Percentiles rank a stretch among this genome's conserved stretches.
phyloP scores from a whole-genome alignment of 2,888 invertebrate species.

The Folsomia manolachei region DNA sequence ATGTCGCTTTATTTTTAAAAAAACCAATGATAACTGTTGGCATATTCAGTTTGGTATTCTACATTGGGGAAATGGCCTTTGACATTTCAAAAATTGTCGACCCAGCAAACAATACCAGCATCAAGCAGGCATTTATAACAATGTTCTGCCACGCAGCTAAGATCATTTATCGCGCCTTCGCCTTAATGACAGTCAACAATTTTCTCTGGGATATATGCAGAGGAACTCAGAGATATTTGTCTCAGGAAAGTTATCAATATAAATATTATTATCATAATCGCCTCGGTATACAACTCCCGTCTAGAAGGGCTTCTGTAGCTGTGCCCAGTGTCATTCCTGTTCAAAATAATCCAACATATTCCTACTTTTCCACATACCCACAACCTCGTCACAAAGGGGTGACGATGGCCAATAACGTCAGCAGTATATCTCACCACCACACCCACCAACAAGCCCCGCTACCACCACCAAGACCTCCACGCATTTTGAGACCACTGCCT shows the following conservation, averaged over 20 bases:
- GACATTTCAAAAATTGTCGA: conserved; percentile 36
- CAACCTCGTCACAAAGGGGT: conserved; percentile 25
- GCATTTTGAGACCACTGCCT: neutral
- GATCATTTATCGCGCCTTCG: conserved; percentile 42
- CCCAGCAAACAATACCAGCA: conserved; percentile 22
- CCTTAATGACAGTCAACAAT: conserved; percentile 43
- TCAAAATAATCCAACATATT: conserved; percentile 26
- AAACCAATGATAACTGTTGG: too few species aligned
- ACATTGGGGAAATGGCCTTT: conserved; percentile 42
- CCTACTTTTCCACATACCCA: conserved; percentile 37
- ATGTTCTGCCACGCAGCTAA: conserved; percentile 40
- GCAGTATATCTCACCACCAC: too few species aligned
- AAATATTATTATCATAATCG: conserved; percentile 37
- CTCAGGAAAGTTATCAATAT: conserved; percentile 45
- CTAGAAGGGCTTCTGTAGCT: conserved; percentile 28
- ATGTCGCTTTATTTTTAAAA: too few species aligned
- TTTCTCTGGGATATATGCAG: conserved; percentile 45
- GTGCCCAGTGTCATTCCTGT: neutral
- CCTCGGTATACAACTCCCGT: conserved; percentile 36
- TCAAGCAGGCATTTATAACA: conserved; percentile 36
- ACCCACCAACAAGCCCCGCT: too few species aligned
- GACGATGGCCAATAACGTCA: neutral
- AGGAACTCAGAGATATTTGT: conserved; percentile 40
- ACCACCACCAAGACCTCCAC: neutral
- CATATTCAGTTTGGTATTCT: conserved; percentile 45